Evolutionary conservation across 2,888 invertebrate genomes (phyloP).

Genomic region (Panzeria rudis): DNA sequence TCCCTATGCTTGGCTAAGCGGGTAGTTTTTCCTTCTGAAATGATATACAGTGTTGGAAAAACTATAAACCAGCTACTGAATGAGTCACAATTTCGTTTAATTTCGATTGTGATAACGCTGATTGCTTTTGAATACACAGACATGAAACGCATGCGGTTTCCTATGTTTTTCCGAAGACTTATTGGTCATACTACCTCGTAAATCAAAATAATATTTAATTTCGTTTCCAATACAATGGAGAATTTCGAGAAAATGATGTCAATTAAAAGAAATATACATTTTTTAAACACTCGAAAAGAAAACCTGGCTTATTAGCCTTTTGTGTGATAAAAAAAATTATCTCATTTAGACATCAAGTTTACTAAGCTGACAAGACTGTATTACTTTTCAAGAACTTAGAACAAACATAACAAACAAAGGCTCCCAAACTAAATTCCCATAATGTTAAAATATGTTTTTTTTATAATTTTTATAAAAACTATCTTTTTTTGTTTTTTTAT

Average conservation of each 20-base stretch:
- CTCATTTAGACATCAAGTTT: neutral
- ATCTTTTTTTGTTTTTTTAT: slow-evolving; percentile 8
- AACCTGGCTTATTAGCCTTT: neutral
- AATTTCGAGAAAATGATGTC: neutral
- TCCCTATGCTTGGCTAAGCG: too few species aligned
- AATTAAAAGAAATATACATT: neutral
- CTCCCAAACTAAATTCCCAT: slow-evolving; percentile 19
- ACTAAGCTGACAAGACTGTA: neutral
- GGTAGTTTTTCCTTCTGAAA: too few species aligned
- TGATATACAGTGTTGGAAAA: too few species aligned
- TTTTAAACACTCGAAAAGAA: neutral
- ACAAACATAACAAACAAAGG: neutral
- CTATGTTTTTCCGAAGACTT: too few species aligned
- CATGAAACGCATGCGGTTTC: neutral
- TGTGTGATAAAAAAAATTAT: neutral
- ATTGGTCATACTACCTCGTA: too few species aligned
- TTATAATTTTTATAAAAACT: neutral
- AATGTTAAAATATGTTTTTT: neutral
- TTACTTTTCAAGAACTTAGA: neutral
- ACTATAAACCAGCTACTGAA: too few species aligned
- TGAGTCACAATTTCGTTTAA: too few species aligned
- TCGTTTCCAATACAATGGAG: neutral
- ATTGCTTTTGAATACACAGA: too few species aligned
- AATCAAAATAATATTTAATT: too few species aligned
- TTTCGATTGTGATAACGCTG: too few species aligned